Percentiles rank a stretch among this genome's conserved stretches.
phyloP scores from a whole-genome alignment of 2,888 invertebrate species.

The Mongoloraphidia duomilia region DNA sequence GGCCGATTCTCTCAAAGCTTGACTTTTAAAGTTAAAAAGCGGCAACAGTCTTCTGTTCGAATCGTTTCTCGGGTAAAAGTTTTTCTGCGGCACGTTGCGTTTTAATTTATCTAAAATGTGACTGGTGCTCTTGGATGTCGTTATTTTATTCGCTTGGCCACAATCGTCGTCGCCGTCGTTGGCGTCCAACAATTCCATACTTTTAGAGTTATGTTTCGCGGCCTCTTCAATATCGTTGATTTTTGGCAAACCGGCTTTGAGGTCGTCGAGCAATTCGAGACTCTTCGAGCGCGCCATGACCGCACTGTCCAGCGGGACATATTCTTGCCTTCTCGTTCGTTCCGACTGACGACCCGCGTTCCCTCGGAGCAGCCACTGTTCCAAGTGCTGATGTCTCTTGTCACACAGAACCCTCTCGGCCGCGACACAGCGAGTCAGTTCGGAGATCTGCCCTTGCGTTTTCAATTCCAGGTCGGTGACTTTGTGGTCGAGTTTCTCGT shows the following conservation, averaged over 20 bases:
- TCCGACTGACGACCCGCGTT: slow-evolving; percentile 43
- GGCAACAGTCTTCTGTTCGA: no score
- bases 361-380: slow-evolving; percentile 53
- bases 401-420: slow-evolving; percentile 45
- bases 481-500: slow-evolving; percentile 64
- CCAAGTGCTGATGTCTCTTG: slow-evolving; percentile 49
- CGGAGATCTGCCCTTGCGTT: slow-evolving; percentile 56
- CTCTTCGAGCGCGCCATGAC: slow-evolving; percentile 55
- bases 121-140: slow-evolving; percentile 15
- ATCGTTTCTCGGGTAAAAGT: background rate
- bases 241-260: background rate
- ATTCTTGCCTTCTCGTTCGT: slow-evolving; percentile 33
- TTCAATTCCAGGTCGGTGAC: slow-evolving; percentile 64
- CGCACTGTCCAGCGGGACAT: slow-evolving; percentile 37
- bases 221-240: slow-evolving; percentile 32
- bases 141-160: slow-evolving; percentile 13
- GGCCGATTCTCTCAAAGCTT: slow-evolving; percentile 2
- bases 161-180: slow-evolving; percentile 5
- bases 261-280: slow-evolving; percentile 47
- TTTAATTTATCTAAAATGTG: slow-evolving; percentile 8
- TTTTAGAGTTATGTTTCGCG: slow-evolving; percentile 33
- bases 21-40: slow-evolving; percentile 4
- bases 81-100: slow-evolving; percentile 34
- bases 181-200: slow-evolving; percentile 32
- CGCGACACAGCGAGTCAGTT: slow-evolving; percentile 49